Evolutionary conservation across 2,888 invertebrate species (phyloP).

Genomic region (Pristionchus arcanus): DNA sequence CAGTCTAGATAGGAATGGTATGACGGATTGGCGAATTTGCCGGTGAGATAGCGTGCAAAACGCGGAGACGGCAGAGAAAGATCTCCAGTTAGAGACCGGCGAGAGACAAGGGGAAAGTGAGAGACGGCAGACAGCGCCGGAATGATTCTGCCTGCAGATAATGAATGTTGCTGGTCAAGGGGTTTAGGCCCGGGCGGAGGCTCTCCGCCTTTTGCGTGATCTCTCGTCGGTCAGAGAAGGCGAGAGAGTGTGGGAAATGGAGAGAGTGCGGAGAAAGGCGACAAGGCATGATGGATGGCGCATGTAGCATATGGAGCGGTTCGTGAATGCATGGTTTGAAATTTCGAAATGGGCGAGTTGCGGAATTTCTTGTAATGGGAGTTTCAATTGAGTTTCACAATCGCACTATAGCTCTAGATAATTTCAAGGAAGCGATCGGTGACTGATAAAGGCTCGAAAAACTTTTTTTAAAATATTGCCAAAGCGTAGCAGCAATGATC

Average conservation of each 20-base stretch:
- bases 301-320: conserved; percentile 33
- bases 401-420: not conserved
- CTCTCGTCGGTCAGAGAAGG: not conserved
- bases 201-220: not conserved
- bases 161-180: conserved; percentile 41
- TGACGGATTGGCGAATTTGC: conserved; percentile 20
- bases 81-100: not conserved
- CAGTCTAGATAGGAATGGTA: not conserved
- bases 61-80: not conserved
- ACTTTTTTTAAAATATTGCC: too few relatives aligned
- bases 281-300: conserved; percentile 2
- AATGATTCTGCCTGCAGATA: not conserved
- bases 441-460: too few relatives aligned
- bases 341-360: not conserved
- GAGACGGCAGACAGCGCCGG: not conserved
- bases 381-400: not conserved
- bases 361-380: not conserved
- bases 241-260: not conserved
- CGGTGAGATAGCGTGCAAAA: not conserved
- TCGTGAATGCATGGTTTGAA: conserved; percentile 20
- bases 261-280: not conserved
- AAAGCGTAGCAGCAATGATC: too few relatives aligned
- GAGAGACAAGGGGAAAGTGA: not conserved
- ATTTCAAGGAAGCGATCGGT: too few relatives aligned
- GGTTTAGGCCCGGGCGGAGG: not conserved